These are phyloP conservation scores for Sardina pilchardus DNA, from an alignment of 2,113 vertebrate genomes.

Conservation along the genomic window DNA sequence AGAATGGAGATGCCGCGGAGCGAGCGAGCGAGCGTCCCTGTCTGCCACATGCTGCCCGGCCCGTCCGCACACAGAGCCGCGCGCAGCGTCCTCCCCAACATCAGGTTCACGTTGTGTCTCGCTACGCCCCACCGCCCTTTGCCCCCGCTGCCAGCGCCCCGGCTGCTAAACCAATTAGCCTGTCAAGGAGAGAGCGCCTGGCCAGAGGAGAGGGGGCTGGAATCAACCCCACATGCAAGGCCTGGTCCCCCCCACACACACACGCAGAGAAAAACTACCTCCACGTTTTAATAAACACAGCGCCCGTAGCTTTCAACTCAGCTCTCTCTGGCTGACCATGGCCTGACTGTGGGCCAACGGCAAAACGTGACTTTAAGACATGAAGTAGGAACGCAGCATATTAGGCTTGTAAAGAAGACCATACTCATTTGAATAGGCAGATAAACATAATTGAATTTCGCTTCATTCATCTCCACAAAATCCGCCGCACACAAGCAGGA, in stretches of 20 bases:
- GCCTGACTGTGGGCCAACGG: not conserved
- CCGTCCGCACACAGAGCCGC: slow-evolving; percentile 47
- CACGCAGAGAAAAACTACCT: not conserved
- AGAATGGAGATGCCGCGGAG: not conserved
- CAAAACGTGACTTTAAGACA: not conserved
- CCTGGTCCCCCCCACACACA: not conserved
- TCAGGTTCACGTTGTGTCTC: slow-evolving; percentile 76
- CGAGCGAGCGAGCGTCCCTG: not conserved
- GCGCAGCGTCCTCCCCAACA: slow-evolving; percentile 62
- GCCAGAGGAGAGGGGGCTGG: not conserved
- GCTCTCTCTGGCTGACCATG: not conserved
- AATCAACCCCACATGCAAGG: slow-evolving; percentile 4
- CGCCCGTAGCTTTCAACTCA: no score
- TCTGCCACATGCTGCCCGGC: slow-evolving; percentile 64
- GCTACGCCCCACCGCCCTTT: slow-evolving; percentile 74
- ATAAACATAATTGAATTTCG: not conserved
- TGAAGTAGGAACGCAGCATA: not conserved
- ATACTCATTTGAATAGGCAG: not conserved
- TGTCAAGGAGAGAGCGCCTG: slow-evolving; percentile 64
- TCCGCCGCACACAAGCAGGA: slow-evolving; percentile 49
- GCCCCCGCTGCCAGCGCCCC: slow-evolving; percentile 49
- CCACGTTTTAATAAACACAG: not conserved
- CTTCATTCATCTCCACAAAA: slow-evolving; percentile 55
- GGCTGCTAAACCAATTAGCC: slow-evolving; percentile 81
- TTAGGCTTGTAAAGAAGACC: not conserved